A percentile compares a stretch with the other conserved stretches of the same genome.
Evolutionary conservation across 2,797 vertebrate genomes (phyloP).

Genomic region (Esox masquinongy): DNA sequence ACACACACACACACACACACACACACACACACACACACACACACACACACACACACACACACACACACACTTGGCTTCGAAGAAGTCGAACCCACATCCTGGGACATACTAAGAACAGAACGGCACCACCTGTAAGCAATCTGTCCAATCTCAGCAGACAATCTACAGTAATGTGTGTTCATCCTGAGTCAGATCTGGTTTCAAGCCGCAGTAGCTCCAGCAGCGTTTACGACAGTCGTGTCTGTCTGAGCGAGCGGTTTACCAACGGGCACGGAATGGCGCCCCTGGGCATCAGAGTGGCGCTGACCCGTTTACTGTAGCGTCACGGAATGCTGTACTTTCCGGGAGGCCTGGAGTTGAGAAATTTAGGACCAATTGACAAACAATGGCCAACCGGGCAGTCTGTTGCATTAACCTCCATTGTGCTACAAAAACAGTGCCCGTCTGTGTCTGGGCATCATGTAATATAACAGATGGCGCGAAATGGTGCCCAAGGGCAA

Average conservation of each 20-base stretch:
- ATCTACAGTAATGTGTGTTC: background rate
- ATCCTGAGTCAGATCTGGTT: too few species aligned
- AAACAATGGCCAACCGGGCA: slow-evolving; percentile 28
- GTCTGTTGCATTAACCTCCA: background rate
- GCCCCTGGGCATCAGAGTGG: background rate
- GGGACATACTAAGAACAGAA: background rate
- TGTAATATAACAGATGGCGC: background rate
- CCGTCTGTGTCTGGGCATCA: background rate
- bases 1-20: too few species aligned
- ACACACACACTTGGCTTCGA: slow-evolving; percentile 18
- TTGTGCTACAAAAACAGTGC: background rate
- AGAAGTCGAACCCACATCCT: slow-evolving; percentile 28
- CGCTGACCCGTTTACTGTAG: too few species aligned
- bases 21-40: too few species aligned
- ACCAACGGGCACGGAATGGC: slow-evolving; percentile 5
- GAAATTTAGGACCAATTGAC: slow-evolving; percentile 15
- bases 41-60: too few species aligned
- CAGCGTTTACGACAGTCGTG: background rate
- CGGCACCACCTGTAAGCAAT: background rate
- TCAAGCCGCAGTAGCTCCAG: background rate
- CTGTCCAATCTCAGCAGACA: background rate
- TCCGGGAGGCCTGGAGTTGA: background rate
- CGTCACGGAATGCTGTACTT: too few species aligned
- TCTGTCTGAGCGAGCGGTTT: background rate
- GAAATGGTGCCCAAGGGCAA: background rate